Evolutionary conservation across 2,113 vertebrate species (phyloP).

Genomic region (Spilogale gracilis): DNA sequence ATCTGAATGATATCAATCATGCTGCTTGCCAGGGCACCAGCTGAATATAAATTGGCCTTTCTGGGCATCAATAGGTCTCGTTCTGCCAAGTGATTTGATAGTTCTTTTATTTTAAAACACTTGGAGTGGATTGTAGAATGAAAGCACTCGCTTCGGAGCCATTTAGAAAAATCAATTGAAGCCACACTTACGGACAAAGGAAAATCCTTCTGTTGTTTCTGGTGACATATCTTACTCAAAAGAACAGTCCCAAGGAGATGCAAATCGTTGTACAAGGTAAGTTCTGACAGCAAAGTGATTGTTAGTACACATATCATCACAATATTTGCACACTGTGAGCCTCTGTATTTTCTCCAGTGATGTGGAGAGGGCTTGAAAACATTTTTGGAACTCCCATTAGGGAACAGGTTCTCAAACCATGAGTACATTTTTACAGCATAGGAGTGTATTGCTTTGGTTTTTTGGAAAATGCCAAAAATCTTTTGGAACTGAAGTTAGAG

Average conservation of each 20-base stretch:
- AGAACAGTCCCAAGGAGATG: not conserved
- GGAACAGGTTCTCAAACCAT: not conserved
- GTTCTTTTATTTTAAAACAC: constrained; percentile 80
- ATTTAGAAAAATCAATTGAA: constrained; percentile 78
- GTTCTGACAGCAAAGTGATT: not conserved
- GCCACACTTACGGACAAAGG: constrained; percentile 70
- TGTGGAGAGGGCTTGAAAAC: not conserved
- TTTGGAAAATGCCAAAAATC: constrained; percentile 46
- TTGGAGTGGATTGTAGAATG: constrained; percentile 75
- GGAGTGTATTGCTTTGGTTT: not conserved
- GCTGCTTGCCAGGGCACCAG: not conserved
- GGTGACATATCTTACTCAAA: not conserved
- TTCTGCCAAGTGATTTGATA: constrained; percentile 75
- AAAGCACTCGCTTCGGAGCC: constrained; percentile 64
- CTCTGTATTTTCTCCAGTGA: fast-evolving
- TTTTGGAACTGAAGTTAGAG: not conserved
- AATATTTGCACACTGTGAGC: not conserved
- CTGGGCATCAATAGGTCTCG: constrained; percentile 53
- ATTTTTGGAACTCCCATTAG: not conserved
- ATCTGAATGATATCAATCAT: constrained; percentile 78
- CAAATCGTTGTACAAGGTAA: not conserved
- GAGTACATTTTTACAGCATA: not conserved
- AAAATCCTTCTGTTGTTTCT: constrained; percentile 65
- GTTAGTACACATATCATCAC: not conserved
- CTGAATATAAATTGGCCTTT: constrained; percentile 77